Base-by-base conservation (phyloP, 2,113 vertebrate species). In the Camelus dromedarius region DNA sequence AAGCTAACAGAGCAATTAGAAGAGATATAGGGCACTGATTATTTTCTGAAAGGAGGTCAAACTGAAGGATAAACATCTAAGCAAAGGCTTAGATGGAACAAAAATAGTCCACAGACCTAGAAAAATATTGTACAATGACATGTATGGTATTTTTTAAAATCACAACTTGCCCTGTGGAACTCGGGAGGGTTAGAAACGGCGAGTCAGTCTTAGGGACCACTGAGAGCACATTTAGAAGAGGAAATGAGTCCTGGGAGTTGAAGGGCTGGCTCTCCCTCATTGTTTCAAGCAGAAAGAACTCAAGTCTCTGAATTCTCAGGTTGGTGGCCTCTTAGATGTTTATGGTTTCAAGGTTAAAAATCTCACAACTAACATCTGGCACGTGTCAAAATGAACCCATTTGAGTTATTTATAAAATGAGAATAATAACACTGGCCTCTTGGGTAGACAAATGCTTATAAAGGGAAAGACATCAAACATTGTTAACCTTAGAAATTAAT, bases 1-100 rank as follows among this genome's bases (percentile, higher is more conserved):
- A 91, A 50, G 69, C 46, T 86, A 92, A 87, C 89, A 50, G 67
- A n/a, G 24, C 70, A 86, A 35, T 91, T 93, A 52, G 58, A 42
- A 95, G 89, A 96, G 77, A 84, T 16, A 9, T 0, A 81, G 70
- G 12, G 18, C 72, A 54, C 38, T 38, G 69, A 87, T 32, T 93
- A 73, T 84, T 90, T 97, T 35, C 52, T 77, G 30, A 91, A 67
- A 60, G 42, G 16, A 84, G 52, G 75, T 30, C n/a, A 4, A 16
- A 84, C 67, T 5, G 60, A 90, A 97, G 12, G 38, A 75, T 35
- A 77, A 77, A 77, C 50, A 8, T 62, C 9, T 46, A 50, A 92
- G 30, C 38, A 70, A 58, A 92, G 28, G 30, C 10, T 84, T 84
- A 54, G 32, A 9, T 52, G 28, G 35, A n/a, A 76, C 14, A 72